Base-by-base conservation (phyloP, 2,888 invertebrate genomes). In the Melieria crassipennis region DNA sequence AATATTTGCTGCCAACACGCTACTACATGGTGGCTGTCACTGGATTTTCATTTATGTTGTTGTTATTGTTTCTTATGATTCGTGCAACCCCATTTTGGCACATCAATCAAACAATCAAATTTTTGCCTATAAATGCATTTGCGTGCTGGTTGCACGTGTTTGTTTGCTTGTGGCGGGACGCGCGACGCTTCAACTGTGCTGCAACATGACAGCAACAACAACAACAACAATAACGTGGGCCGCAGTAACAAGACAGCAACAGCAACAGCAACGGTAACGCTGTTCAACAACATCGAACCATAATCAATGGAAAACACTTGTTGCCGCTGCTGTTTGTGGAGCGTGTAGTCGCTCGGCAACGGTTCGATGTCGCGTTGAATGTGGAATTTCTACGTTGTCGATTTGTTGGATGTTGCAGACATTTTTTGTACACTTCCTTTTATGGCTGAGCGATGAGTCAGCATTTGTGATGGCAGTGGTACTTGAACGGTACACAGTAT, bases 21-120 rank as follows among this genome's bases (percentile, higher is more conserved):
- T 30, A 30, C 30, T 30, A 30, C 30, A 30, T 30, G 30, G 30
- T 30, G 30, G 30, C 30, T 30, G 30, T 30, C 30, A 30, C 3
- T 30, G 30, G 30, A 30, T 30, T 30, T 30, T 30, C 30, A 30
- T 30, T 30, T 30, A 30, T 30, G 30, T 30, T 30, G 30, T 30
- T 30, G 30, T 30, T 30, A 2, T 30, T 50, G 9, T 11, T 3
- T 50, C 11, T 50, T 67, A 60, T 50, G 67, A 60, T 60, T 52
- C 67, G 60, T 60, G 52, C 52, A 52, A 61, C 60, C 43, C 52
- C 60, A 67, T 67, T 67, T 67, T 67, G 67, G 52, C 60, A 52
- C 67, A 61, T 67, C 52, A 67, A 67, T 67, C 67, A 67, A 67
- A 45, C 60, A 67, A 61, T 60, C 52, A 67, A 61, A 67, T 61